Evolutionary conservation across 64 coral and sea anemone species (phyloP).

Genomic region (Anthopleura sola): DNA sequence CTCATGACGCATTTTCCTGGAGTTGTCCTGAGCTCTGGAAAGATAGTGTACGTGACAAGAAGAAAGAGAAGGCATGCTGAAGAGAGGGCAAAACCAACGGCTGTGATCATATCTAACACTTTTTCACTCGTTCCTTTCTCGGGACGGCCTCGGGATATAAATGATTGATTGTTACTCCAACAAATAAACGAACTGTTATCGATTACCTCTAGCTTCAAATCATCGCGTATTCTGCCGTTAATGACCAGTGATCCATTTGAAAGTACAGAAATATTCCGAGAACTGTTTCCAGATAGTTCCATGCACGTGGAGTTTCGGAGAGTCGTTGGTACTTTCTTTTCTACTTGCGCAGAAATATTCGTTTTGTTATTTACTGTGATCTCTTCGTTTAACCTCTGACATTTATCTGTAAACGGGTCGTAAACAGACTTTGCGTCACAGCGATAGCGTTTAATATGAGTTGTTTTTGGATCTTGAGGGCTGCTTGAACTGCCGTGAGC

Average conservation of each 20-base stretch:
- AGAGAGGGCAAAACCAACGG: neutral
- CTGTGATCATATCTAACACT: neutral
- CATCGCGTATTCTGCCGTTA: neutral
- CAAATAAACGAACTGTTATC: conserved; percentile 19
- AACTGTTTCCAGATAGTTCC: neutral
- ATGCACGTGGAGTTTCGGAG: neutral
- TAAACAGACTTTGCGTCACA: neutral
- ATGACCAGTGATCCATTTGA: neutral
- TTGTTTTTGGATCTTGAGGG: neutral
- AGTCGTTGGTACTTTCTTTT: neutral
- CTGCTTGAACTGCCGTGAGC: neutral
- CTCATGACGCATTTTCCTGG: conserved; percentile 7
- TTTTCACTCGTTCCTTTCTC: neutral
- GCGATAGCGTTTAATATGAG: neutral
- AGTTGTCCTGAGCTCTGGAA: conserved; percentile 4
- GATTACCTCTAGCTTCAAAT: neutral
- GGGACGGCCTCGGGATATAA: neutral
- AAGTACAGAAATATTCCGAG: neutral
- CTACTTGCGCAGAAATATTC: too few species aligned
- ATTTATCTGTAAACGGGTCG: neutral
- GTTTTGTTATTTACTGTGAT: neutral
- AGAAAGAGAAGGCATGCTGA: neutral
- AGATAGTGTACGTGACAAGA: neutral
- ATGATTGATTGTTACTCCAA: neutral
- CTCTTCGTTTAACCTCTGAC: neutral